Evolutionary conservation across 2,113 vertebrate species (phyloP).

Genomic region (Salminus brasiliensis): DNA sequence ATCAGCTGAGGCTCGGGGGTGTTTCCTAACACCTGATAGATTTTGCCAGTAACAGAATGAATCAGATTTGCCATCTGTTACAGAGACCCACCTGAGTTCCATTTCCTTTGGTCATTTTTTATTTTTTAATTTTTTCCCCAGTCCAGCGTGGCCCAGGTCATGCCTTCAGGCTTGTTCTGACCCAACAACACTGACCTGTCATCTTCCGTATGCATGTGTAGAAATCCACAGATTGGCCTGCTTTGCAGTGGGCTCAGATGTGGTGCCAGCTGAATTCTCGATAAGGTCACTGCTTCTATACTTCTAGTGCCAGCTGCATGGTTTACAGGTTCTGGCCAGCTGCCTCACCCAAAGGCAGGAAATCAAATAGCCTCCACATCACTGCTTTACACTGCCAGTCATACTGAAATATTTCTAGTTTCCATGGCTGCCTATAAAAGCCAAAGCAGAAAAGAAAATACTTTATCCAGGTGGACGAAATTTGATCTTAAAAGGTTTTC

Average conservation of each 20-base stretch:
- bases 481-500: not conserved
- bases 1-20: not conserved
- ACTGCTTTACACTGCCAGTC: not conserved
- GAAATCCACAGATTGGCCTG: constrained; percentile 61
- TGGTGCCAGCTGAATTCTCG: constrained; percentile 62
- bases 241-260: constrained; percentile 62
- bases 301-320: constrained; percentile 64
- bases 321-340: constrained; percentile 45
- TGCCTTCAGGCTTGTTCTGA: constrained; percentile 12
- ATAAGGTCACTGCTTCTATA: constrained; percentile 67
- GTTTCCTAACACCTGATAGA: not conserved
- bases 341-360: constrained; percentile 54
- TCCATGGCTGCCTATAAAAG: not conserved
- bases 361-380: constrained; percentile 23
- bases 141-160: not conserved
- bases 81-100: not conserved
- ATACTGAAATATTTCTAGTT: not conserved
- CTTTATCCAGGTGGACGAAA: not conserved
- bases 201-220: constrained; percentile 1
- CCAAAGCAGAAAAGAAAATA: not conserved
- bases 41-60: not conserved
- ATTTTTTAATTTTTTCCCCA: no score
- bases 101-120: constrained; percentile 28
- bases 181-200: constrained; percentile 7
- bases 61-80: not conserved